A percentile compares a stretch with the other conserved stretches of the same genome.
phyloP scores from a whole-genome alignment of 2,113 vertebrate species.

The Potamarius usumacintae region DNA sequence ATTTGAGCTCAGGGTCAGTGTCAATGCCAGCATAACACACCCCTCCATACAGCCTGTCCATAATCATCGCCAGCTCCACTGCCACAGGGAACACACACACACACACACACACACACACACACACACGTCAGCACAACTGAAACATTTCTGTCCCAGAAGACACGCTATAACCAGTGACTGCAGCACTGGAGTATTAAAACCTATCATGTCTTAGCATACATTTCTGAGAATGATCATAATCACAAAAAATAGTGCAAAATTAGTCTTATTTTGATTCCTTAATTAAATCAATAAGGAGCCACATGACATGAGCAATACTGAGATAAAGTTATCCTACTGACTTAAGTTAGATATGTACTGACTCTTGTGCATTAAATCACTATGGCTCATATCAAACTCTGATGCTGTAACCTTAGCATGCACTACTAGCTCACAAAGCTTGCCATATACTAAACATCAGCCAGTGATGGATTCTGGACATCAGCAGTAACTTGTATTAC shows the following conservation, averaged over 20 bases:
- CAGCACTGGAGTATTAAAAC: slow-evolving; percentile 20
- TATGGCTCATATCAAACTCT: not conserved
- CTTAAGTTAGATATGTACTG: not conserved
- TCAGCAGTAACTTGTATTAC: not conserved
- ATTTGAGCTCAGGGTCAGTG: slow-evolving; percentile 97
- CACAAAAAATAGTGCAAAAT: not conserved
- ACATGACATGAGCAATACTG: not conserved
- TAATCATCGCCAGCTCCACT: slow-evolving; percentile 99
- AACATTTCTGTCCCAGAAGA: not conserved
- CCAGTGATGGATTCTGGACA: not conserved
- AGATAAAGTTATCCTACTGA: not conserved
- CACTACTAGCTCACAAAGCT: not conserved
- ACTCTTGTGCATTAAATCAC: not conserved
- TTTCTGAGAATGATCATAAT: not conserved
- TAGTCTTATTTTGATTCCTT: not conserved
- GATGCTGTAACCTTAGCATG: not conserved
- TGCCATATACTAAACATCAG: not conserved
- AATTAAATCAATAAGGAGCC: not conserved
- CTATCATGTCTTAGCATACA: not conserved
- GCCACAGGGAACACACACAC: slow-evolving; percentile 30
- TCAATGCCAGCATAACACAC: slow-evolving; percentile 99
- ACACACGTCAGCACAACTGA: not conserved
- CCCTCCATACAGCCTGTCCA: slow-evolving; percentile 96
- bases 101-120: not conserved
- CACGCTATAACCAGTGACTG: slow-evolving; percentile 14